These are phyloP conservation scores for Rhinopomastus cyanomelas DNA, from an alignment of 2,113 vertebrate genomes.

Conservation along the genomic window DNA sequence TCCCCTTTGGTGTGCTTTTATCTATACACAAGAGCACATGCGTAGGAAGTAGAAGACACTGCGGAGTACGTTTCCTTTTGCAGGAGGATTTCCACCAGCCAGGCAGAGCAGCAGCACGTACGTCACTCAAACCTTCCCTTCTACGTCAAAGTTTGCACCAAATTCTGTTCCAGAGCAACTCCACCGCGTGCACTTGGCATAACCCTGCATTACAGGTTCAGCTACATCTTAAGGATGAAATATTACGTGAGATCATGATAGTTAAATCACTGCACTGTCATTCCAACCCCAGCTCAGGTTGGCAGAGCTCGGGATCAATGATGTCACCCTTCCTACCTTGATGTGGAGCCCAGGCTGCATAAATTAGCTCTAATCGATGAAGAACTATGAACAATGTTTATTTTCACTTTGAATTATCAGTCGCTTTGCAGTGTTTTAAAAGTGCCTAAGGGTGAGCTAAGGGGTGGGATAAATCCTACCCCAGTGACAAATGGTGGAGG, in stretches of 20 bases:
- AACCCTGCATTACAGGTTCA: slow-evolving; percentile 33
- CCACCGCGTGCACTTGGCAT: not conserved
- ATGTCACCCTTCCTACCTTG: slow-evolving; percentile 42
- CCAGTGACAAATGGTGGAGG: not conserved
- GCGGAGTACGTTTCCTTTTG: not conserved
- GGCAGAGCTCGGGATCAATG: slow-evolving; percentile 29
- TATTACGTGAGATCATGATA: slow-evolving; percentile 50
- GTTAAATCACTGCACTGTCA: slow-evolving; percentile 56
- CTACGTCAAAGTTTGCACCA: slow-evolving; percentile 35
- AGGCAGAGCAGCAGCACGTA: not conserved
- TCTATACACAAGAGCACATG: not conserved
- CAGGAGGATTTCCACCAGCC: slow-evolving; percentile 13
- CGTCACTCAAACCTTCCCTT: slow-evolving; percentile 35
- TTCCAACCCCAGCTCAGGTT: slow-evolving; percentile 17
- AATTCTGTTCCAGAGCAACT: slow-evolving; percentile 6
- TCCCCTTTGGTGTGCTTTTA: not conserved
- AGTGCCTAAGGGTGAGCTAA: not conserved
- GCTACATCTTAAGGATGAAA: slow-evolving; percentile 17
- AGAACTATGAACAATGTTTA: slow-evolving; percentile 12
- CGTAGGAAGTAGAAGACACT: not conserved
- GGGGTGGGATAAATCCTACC: not conserved
- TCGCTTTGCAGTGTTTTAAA: slow-evolving; percentile 23
- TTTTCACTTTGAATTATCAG: slow-evolving; percentile 14
- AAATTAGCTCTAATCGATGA: slow-evolving; percentile 40
- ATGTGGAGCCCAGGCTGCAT: slow-evolving; percentile 24